Percentiles rank a stretch among this genome's conserved stretches.
Conservation (phyloP, 1,140 invertebrate genomes). For the Drosophila ficusphila region DNA sequence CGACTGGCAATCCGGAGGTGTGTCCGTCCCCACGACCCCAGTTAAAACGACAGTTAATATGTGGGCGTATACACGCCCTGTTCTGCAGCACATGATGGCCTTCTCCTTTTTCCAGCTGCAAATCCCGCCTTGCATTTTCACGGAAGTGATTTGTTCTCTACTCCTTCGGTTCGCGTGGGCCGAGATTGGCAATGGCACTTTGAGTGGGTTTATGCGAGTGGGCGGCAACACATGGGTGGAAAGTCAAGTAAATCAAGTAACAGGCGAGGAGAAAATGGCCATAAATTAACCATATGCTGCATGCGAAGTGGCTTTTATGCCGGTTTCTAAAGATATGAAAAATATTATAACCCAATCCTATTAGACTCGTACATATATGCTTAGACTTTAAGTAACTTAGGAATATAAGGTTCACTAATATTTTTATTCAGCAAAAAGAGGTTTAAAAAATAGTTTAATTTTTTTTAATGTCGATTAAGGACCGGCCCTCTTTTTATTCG, state of each 20-base stretch:
- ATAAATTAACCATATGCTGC: conserved; percentile 29
- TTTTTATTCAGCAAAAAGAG: too few relatives aligned
- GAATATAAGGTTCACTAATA: too few relatives aligned
- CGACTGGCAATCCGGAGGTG: conserved; percentile 33
- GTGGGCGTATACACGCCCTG: conserved; percentile 16
- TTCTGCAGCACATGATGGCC: conserved; percentile 1
- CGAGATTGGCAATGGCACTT: conserved; percentile 33
- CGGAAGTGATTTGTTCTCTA: conserved; percentile 44
- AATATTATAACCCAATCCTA: neutral
- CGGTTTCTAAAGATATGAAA: neutral
- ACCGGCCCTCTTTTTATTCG: neutral
- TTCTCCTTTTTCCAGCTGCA: conserved; percentile 25
- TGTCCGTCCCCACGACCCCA: conserved; percentile 35
- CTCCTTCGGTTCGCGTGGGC: conserved; percentile 14
- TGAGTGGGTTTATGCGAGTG: conserved; percentile 20
- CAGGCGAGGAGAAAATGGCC: conserved; percentile 15
- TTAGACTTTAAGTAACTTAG: too few relatives aligned
- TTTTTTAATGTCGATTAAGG: too few relatives aligned
- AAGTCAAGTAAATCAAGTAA: conserved; percentile 10
- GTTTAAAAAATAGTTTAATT: too few relatives aligned
- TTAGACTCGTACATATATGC: neutral
- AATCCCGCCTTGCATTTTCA: conserved; percentile 34
- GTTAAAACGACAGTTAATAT: conserved; percentile 40
- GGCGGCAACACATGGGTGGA: conserved; percentile 31
- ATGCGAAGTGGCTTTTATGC: conserved; percentile 12